Conservation (phyloP, 2,113 vertebrate genomes). For the Chitala chitala region DNA sequence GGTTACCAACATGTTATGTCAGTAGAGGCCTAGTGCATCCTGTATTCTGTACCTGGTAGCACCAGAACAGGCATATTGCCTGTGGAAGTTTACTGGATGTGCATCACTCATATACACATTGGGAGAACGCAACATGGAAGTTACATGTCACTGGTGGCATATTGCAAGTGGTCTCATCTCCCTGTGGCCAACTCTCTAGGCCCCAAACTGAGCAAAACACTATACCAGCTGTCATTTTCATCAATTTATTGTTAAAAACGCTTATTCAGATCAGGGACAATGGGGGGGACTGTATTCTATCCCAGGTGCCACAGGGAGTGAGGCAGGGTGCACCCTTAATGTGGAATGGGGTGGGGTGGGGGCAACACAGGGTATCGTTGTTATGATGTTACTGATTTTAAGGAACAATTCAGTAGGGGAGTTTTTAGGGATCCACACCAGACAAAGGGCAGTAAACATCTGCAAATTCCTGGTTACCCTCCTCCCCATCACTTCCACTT, state of each 20-base stretch:
- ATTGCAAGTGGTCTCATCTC: background rate
- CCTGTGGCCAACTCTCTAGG: background rate
- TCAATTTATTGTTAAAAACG: no score
- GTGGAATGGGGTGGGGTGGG: no score
- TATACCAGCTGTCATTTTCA: no score
- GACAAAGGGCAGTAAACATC: background rate
- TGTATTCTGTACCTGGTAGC: conserved; percentile 48
- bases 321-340: no score
- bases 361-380: no score
- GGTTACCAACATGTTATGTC: background rate
- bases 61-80: conserved; percentile 57
- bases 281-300: no score
- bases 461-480: background rate
- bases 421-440: background rate
- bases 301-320: no score
- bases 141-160: background rate
- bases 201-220: no score
- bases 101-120: conserved; percentile 11
- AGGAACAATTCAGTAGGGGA: no score
- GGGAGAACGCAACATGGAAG: conserved; percentile 17
- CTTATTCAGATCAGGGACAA: no score
- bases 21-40: background rate
- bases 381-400: no score
- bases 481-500: background rate
- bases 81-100: conserved; percentile 33